Base-by-base conservation (phyloP, 2,113 vertebrate genomes). In the Motacilla alba region DNA sequence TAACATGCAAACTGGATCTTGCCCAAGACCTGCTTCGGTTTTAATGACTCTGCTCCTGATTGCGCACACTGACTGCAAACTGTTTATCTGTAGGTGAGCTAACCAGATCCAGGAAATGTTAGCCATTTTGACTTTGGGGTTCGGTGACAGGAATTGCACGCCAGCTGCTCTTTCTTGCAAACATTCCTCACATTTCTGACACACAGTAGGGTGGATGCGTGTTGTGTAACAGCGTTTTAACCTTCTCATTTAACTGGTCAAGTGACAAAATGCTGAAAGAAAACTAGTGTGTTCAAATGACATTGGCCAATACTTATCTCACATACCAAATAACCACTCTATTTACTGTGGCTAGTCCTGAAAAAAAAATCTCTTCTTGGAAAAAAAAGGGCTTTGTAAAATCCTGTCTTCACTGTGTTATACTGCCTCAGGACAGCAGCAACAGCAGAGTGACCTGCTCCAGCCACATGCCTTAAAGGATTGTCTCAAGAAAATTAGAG, bases 181-280 rank as follows among this genome's bases (percentile, higher is more conserved):
- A 81, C 87, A 95, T 97, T 96, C 94, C 74, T 90, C 83, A 33
- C 90, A 97, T 96, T 96, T 96, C 94, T 96, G 95, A 92, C 86
- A 95, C 79, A 95, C 83, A 90, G 86, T 80, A 91, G 93, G 95
- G 87, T 90, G 90, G 93, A 93, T 95, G 63, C 83, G 10, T 77
- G 80, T 95, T 94, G 94, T 92, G 93, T 88, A 96, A 96, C 56
- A 88, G 24, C 11, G 0, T 75, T 96, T 97, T 94, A 95, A 95
- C 96, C 93, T 93, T 50, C 95, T 77, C 83, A 86, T 96, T 97
- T 94, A 94, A 93, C 93, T 96, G 94, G 93, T 94, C 95, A 97
- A 96, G 90, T 97, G 94, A 97, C 96, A 97, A 95, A 92, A 97
- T 0, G 11, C 90, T 95, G 93, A 96, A 96, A 94, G 93, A 96